Base-by-base conservation (phyloP, 2,113 vertebrate species). In the Notiomystis cincta region DNA sequence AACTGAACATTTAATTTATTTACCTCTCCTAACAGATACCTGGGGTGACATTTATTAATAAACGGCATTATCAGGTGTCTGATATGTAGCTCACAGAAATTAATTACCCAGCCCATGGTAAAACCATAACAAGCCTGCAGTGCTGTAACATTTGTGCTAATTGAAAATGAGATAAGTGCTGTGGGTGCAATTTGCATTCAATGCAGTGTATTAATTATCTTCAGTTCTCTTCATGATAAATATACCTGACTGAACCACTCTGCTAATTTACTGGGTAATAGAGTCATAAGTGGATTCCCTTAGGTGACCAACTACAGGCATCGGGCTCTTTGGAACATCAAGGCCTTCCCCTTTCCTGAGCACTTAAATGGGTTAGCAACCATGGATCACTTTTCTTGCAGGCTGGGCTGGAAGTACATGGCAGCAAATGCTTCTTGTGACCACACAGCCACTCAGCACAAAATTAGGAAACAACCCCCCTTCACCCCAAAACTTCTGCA, bases 131-230 rank as follows among this genome's bases (percentile, higher is more conserved):
- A 98, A 98, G 98, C 98, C 98, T 95, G 92, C 97, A 95, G 97
- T 92, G 98, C 98, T 97, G 96, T 97, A 98, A 98, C 98, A 97
- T 98, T 98, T 98, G 96, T 98, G 98, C 98, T 98, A 98, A 98
- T 98, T 98, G 98, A 98, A 98, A 98, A 98, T 97, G 98, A 98
- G 98, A 98, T 98, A 98, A 98, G 98, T 98, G 98, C 98, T 98
- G 98, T 97, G 98, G 98, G 98, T 98, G 96, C 98, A 98, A 98
- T 98, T 98, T 98, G 98, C 98, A 98, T 98, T 98, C 98, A 98
- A 97, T 97, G 98, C 98, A 97, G 97, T 98, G 97, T 98, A 98
- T 98, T 98, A 98, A 98, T 98, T 98, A 98, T 98, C 98, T 98
- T 97, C 98, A 87, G 93, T 98, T 98, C 98, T 98, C 98, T 95